These are phyloP conservation scores for Corythornis vintsioides DNA, from an alignment of 2,113 vertebrate genomes.

Conservation along the genomic window DNA sequence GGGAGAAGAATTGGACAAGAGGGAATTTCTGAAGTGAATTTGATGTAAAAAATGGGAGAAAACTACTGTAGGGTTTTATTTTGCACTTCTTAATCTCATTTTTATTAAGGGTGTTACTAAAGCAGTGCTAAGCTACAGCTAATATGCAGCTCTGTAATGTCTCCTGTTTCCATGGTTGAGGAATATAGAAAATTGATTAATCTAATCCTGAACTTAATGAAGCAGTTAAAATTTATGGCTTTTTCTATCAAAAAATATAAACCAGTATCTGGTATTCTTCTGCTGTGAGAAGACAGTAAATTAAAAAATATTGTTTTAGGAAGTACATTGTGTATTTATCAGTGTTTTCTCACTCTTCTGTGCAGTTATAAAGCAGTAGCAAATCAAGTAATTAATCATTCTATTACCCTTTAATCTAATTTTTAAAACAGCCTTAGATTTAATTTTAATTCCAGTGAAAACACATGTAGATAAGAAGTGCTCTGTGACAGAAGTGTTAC, in stretches of 20 bases:
- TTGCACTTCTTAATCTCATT: background rate
- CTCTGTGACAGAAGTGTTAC: background rate
- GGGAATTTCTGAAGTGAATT: background rate
- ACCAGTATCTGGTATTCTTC: background rate
- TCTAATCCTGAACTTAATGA: background rate
- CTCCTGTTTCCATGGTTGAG: background rate
- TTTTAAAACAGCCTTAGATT: background rate
- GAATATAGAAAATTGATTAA: background rate
- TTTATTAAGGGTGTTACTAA: background rate
- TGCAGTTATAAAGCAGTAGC: background rate
- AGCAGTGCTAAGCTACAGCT: background rate
- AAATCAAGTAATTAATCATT: background rate
- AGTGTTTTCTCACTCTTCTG: background rate
- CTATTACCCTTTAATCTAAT: background rate
- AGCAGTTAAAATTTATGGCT: fast-evolving
- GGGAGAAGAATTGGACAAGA: background rate
- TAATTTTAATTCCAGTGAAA: background rate
- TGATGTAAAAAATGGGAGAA: background rate
- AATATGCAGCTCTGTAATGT: background rate
- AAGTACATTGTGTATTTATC: background rate
- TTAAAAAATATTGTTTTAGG: background rate
- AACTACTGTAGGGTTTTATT: background rate
- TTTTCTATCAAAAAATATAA: background rate
- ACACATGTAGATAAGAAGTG: background rate
- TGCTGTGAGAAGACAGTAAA: background rate